phyloP scores from a whole-genome alignment of 2,797 vertebrate genomes.

The Pangasius djambal region DNA sequence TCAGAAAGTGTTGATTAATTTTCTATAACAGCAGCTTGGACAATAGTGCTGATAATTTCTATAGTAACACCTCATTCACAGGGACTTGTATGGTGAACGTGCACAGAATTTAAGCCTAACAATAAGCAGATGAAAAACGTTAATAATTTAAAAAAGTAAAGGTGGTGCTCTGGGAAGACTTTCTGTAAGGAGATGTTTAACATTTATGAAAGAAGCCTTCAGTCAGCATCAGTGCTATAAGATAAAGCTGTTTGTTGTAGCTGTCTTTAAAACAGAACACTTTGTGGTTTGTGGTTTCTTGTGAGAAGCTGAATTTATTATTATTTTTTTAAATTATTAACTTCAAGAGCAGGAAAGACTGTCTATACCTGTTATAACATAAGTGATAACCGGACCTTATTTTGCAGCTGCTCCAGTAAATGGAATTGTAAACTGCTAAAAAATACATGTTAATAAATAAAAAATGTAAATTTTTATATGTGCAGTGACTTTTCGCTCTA shows the following conservation, averaged over 20 bases:
- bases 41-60: no score
- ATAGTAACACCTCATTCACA: no score
- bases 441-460: not conserved
- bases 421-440: not conserved
- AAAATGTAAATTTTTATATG: not conserved
- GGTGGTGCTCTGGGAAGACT: not conserved
- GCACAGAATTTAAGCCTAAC: no score
- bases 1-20: no score
- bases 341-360: not conserved
- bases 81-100: no score
- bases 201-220: no score
- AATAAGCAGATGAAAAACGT: no score
- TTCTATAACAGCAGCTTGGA: not conserved
- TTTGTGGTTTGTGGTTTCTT: not conserved
- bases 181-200: not conserved
- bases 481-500: not conserved
- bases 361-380: not conserved
- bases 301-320: not conserved
- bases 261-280: not conserved
- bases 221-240: not conserved
- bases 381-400: not conserved
- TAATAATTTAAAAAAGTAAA: no score
- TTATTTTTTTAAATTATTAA: not conserved
- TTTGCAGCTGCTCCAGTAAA: not conserved
- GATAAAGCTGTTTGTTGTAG: not conserved